Conservation (phyloP, 2,888 invertebrate genomes). For the Loripinus fragilis region DNA sequence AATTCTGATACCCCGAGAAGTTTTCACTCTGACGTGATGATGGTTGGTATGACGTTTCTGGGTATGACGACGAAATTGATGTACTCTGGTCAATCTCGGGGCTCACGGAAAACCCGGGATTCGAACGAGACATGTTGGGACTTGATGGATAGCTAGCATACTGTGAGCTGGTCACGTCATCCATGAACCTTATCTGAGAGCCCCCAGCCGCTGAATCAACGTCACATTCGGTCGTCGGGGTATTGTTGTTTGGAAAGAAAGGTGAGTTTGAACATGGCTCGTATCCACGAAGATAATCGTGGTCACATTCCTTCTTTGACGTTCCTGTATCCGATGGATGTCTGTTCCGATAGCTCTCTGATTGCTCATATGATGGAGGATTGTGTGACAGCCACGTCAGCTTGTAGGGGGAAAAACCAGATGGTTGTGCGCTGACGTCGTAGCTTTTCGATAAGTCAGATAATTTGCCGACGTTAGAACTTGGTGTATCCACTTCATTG, state of each 20-base stretch:
- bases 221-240: slow-evolving; percentile 69
- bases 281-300: slow-evolving; percentile 26
- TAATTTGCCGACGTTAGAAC: slow-evolving; percentile 40
- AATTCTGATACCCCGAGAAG: slow-evolving; percentile 37
- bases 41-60: slow-evolving; percentile 48
- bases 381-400: slow-evolving; percentile 63
- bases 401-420: slow-evolving; percentile 68
- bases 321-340: slow-evolving; percentile 25
- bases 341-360: slow-evolving; percentile 29
- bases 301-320: slow-evolving; percentile 29
- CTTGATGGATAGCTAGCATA: slow-evolving; percentile 59
- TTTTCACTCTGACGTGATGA: slow-evolving; percentile 41
- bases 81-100: slow-evolving; percentile 20
- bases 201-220: slow-evolving; percentile 50
- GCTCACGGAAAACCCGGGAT: slow-evolving; percentile 26
- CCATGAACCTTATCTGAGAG: neutral
- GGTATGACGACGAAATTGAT: slow-evolving; percentile 39
- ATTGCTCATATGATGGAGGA: slow-evolving; percentile 55
- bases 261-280: slow-evolving; percentile 62
- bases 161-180: slow-evolving; percentile 31
- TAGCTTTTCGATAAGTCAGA: slow-evolving; percentile 55
- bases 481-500: slow-evolving; percentile 64
- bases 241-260: slow-evolving; percentile 72
- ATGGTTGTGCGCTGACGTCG: slow-evolving; percentile 60
- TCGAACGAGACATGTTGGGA: slow-evolving; percentile 34